phyloP scores from a whole-genome alignment of 2,888 invertebrate genomes.

The Odontomyia ornata region DNA sequence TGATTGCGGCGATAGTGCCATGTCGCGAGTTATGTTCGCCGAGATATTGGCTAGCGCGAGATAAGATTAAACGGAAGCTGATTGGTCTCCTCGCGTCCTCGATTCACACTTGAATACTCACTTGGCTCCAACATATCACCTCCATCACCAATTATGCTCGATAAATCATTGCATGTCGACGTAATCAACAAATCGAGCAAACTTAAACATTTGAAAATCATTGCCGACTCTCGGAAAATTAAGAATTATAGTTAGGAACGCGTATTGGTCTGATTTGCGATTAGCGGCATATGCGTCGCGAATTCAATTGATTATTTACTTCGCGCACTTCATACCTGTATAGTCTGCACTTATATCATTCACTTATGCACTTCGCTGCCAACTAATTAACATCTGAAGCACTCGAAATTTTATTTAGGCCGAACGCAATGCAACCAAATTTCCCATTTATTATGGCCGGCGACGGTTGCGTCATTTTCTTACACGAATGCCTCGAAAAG shows the following conservation, averaged over 20 bases:
- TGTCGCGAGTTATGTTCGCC: neutral
- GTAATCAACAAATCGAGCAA: too few relatives aligned
- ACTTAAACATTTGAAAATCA: neutral
- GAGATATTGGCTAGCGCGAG: conserved; percentile 1
- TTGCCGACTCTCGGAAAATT: neutral
- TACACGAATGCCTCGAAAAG: neutral
- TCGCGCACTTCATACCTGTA: neutral
- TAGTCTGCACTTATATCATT: neutral
- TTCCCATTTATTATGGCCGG: neutral
- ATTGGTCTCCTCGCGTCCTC: conserved; percentile 13
- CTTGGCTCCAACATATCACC: conserved; percentile 12
- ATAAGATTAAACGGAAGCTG: conserved; percentile 33
- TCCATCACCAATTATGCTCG: too few relatives aligned
- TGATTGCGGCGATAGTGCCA: conserved; percentile 18
- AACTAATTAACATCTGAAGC: neutral
- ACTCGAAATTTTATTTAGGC: neutral
- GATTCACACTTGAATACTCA: neutral
- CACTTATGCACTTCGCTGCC: neutral
- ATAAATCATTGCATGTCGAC: too few relatives aligned
- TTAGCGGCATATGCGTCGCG: neutral
- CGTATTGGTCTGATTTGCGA: too few relatives aligned
- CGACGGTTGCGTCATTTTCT: conserved; percentile 23
- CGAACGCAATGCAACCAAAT: too few relatives aligned
- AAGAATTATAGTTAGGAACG: too few relatives aligned
- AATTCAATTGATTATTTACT: neutral